Evolutionary conservation across 2,113 vertebrate species (phyloP).

Genomic region (Anguilla japonica): DNA sequence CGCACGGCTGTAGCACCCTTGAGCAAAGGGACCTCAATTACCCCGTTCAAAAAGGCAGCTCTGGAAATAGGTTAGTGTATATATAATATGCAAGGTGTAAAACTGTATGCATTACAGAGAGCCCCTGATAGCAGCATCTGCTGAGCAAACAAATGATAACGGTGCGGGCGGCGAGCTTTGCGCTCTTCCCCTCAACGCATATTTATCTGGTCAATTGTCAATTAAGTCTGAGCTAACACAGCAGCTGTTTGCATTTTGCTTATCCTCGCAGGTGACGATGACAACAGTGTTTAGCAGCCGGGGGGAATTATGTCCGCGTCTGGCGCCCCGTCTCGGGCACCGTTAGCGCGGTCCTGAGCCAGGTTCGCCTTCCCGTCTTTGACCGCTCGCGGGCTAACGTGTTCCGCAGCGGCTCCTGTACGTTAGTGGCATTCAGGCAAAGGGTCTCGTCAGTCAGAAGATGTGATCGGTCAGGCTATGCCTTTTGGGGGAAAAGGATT

Average conservation of each 20-base stretch:
- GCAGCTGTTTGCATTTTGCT: constrained; percentile 13
- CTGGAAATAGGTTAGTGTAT: neutral
- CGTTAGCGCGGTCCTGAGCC: neutral
- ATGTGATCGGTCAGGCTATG: neutral
- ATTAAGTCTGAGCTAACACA: constrained; percentile 9
- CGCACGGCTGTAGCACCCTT: neutral
- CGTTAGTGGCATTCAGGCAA: neutral
- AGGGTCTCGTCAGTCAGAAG: neutral
- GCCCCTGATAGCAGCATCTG: constrained; percentile 3
- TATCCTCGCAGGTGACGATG: constrained; percentile 10
- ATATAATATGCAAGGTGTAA: neutral
- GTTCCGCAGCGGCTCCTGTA: neutral
- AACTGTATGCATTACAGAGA: neutral
- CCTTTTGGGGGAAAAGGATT: neutral
- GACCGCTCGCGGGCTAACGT: neutral
- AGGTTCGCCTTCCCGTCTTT: neutral
- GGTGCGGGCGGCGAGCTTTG: neutral
- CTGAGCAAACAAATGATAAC: neutral
- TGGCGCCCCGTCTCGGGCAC: neutral
- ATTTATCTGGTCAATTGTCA: constrained; percentile 20
- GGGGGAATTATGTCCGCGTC: neutral
- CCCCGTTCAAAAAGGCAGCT: neutral
- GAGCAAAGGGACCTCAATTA: neutral
- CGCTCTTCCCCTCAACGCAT: constrained; percentile 2
- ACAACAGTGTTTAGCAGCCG: neutral